A percentile compares a stretch with the other conserved stretches of the same genome.
Conservation (phyloP, 2,888 invertebrate species). For the Drosophila paranaensis region DNA sequence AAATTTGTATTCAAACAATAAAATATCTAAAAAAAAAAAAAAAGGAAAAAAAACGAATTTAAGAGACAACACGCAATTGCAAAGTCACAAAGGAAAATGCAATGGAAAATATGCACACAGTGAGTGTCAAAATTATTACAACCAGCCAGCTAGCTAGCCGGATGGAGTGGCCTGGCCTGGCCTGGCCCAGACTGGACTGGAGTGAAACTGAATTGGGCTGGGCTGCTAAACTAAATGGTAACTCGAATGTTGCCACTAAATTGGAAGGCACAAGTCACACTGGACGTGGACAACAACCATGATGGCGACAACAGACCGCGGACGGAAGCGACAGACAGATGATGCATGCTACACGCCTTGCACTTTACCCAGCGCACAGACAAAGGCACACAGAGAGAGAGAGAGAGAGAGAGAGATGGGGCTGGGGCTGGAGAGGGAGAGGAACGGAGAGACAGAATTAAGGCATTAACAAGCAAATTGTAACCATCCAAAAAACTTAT, state of each 20-base stretch:
- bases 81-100: slow-evolving; percentile 32
- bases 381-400: too few species aligned
- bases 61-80: slow-evolving; percentile 44
- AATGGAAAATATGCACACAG: slow-evolving; percentile 48
- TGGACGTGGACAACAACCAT: slow-evolving; percentile 47
- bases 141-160: slow-evolving; percentile 19
- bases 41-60: slow-evolving; percentile 18
- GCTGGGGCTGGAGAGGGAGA: background rate
- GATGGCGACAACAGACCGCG: slow-evolving; percentile 60
- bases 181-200: background rate
- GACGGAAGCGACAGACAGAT: slow-evolving; percentile 44
- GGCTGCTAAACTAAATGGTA: slow-evolving; percentile 24
- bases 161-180: background rate
- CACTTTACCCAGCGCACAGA: slow-evolving; percentile 46
- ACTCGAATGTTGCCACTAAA: slow-evolving; percentile 40
- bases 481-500: slow-evolving; percentile 22
- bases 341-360: slow-evolving; percentile 66
- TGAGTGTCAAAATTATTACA: slow-evolving; percentile 74
- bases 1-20: slow-evolving; percentile 19
- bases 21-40: slow-evolving; percentile 7
- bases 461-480: slow-evolving; percentile 34
- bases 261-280: slow-evolving; percentile 52
- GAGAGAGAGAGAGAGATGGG: background rate
- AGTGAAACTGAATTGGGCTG: slow-evolving; percentile 13
- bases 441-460: slow-evolving; percentile 6